Conservation (phyloP, 2,113 vertebrate genomes). For the Onychostoma macrolepis region DNA sequence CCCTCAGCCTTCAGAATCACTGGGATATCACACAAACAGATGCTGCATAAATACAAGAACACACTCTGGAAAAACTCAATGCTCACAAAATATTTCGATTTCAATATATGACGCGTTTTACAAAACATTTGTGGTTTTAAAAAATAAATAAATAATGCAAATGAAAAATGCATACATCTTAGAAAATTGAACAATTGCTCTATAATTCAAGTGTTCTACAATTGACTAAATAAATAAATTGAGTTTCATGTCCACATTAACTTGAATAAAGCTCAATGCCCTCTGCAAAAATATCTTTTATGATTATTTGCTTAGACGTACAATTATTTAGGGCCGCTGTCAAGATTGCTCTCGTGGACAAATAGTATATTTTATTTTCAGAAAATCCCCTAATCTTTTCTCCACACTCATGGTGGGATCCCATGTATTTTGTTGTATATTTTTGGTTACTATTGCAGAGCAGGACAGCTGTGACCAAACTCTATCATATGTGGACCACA, state of each 20-base stretch:
- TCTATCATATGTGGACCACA: constrained; percentile 62
- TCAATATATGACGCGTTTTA: neutral
- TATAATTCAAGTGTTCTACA: neutral
- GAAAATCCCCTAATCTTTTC: constrained; percentile 25
- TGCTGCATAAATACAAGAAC: constrained; percentile 56
- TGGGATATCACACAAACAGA: constrained; percentile 75
- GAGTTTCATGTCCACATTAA: neutral
- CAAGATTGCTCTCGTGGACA: neutral
- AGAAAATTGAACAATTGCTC: neutral
- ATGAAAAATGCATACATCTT: neutral
- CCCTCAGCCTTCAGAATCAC: constrained; percentile 77
- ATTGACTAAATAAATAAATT: neutral
- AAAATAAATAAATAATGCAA: neutral
- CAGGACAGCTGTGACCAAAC: constrained; percentile 52
- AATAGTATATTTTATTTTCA: constrained; percentile 14
- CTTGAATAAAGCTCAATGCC: neutral
- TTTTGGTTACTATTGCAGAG: constrained; percentile 43
- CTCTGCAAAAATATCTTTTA: neutral
- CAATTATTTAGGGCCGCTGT: neutral
- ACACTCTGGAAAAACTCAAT: neutral
- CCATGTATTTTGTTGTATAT: constrained; percentile 41
- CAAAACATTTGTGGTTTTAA: neutral
- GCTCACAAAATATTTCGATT: neutral
- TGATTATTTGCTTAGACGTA: neutral
- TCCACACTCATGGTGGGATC: constrained; percentile 28